Conservation (phyloP, 2,888 invertebrate species). For the Eulithis testata region DNA sequence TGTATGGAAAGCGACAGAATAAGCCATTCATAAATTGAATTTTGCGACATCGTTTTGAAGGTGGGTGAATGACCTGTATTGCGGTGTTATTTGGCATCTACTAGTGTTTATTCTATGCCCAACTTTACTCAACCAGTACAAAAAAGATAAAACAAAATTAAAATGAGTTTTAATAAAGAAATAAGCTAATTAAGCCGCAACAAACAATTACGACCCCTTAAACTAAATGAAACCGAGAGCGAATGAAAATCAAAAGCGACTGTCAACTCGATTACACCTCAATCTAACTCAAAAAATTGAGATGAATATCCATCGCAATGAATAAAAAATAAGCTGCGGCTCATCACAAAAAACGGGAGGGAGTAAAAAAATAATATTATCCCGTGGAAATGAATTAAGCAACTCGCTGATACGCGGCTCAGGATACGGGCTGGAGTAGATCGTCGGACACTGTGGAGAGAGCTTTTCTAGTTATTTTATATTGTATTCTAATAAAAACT, state of each 20-base stretch:
- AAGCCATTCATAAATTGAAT: too few relatives aligned
- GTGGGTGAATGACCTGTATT: too few relatives aligned
- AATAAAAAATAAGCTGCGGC: constrained; percentile 82
- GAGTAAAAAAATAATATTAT: constrained; percentile 85
- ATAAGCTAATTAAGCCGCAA: constrained; percentile 28
- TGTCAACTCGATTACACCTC: constrained; percentile 73
- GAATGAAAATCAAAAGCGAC: constrained; percentile 47
- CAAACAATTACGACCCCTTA: constrained; percentile 37
- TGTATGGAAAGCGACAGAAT: too few relatives aligned
- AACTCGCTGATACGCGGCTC: constrained; percentile 74
- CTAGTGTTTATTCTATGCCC: too few relatives aligned
- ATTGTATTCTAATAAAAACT: not conserved
- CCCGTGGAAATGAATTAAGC: constrained; percentile 84
- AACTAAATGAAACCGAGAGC: constrained; percentile 34
- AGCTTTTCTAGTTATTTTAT: constrained; percentile 4
- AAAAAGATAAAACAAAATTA: too few relatives aligned
- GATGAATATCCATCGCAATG: constrained; percentile 78
- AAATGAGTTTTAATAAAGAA: not conserved
- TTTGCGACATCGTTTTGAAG: too few relatives aligned
- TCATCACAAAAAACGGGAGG: constrained; percentile 75
- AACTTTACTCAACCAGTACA: too few relatives aligned
- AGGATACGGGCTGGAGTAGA: constrained; percentile 52
- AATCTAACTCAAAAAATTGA: constrained; percentile 68
- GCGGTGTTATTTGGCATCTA: too few relatives aligned
- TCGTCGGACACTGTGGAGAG: constrained; percentile 42